Conservation (phyloP, 2,888 invertebrate species). For the Lithophane ornitopus region DNA sequence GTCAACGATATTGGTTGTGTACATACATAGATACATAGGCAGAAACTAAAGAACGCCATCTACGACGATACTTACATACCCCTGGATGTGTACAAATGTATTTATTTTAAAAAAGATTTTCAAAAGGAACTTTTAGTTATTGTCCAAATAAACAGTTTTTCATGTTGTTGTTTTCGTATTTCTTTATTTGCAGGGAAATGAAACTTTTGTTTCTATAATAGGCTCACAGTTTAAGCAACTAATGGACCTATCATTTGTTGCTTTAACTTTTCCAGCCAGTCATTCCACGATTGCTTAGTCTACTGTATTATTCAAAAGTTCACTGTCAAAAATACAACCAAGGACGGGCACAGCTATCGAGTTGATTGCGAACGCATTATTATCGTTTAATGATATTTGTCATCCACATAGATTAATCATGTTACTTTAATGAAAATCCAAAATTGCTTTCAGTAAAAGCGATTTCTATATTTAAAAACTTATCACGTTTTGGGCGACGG, state of each 20-base stretch:
- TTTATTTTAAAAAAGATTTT: not conserved
- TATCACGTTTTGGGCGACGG: not conserved
- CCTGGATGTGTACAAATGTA: too few species aligned
- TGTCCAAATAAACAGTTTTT: not conserved
- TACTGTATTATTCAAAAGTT: conserved; percentile 37
- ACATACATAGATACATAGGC: too few species aligned
- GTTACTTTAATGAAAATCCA: conserved; percentile 8
- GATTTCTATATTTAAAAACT: not conserved
- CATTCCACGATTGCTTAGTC: conserved; percentile 20
- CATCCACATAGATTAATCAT: conserved; percentile 21
- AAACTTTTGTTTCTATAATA: not conserved
- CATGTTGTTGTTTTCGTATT: not conserved
- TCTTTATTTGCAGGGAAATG: not conserved
- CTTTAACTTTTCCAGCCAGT: conserved; percentile 38
- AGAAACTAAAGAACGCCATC: too few species aligned
- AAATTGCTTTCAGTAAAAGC: conserved; percentile 12
- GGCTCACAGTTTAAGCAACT: conserved; percentile 6
- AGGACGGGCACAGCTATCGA: conserved; percentile 42
- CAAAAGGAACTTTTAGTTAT: not conserved
- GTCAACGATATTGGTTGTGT: not conserved
- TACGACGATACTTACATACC: too few species aligned
- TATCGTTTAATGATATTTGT: conserved; percentile 22
- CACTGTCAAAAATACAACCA: conserved; percentile 47
- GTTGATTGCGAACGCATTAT: conserved; percentile 21
- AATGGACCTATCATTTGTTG: conserved; percentile 20